phyloP scores from a whole-genome alignment of 2,797 vertebrate species.

The Clangula hyemalis region DNA sequence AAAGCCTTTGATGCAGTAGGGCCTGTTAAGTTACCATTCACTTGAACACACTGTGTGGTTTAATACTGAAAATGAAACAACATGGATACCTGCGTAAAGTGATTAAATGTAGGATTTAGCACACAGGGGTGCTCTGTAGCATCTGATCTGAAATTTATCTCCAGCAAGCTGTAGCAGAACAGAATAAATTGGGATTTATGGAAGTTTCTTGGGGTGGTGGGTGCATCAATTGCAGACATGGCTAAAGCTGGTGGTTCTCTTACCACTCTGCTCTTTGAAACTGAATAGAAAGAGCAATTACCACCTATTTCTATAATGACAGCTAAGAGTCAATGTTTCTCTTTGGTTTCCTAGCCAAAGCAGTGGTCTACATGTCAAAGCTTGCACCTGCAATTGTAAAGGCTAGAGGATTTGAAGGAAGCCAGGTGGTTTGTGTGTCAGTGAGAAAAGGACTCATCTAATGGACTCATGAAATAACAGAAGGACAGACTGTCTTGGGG shows the following conservation, averaged over 20 bases:
- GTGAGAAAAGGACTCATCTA: background rate
- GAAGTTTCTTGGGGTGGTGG: background rate
- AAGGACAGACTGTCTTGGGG: background rate
- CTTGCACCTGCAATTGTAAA: background rate
- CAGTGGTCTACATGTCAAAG: background rate
- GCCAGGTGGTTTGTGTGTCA: background rate
- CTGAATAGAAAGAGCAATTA: background rate
- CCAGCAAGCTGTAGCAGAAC: background rate
- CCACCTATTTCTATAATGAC: background rate
- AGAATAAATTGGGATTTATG: background rate
- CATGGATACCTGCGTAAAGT: background rate
- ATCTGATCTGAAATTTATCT: background rate
- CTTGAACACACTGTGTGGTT: background rate
- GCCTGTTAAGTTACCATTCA: background rate
- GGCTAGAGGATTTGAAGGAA: background rate
- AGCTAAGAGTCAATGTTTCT: background rate
- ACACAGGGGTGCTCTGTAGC: background rate
- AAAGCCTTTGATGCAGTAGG: background rate
- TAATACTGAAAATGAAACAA: background rate
- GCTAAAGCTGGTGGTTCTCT: background rate
- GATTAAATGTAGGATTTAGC: background rate
- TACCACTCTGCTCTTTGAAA: background rate
- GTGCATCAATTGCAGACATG: background rate
- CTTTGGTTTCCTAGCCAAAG: background rate
- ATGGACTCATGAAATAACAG: background rate